Conservation (phyloP, 2,113 vertebrate species). For the Oceanodroma tethys region DNA sequence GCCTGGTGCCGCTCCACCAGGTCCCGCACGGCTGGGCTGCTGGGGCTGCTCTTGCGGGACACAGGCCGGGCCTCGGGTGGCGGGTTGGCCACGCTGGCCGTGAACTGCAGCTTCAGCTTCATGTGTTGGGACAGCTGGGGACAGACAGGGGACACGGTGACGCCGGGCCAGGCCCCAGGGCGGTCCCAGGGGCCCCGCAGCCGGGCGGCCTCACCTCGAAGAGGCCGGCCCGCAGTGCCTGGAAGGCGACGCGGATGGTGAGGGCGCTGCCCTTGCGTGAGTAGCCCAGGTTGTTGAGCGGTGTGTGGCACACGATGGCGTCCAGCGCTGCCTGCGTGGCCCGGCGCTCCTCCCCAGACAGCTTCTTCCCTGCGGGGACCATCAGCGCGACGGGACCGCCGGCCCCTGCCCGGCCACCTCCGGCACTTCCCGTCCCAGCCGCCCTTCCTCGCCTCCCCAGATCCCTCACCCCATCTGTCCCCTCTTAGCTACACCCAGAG, state of each 20-base stretch:
- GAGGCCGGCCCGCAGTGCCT: conserved; percentile 84
- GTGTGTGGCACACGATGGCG: conserved; percentile 72
- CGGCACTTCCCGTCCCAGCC: neutral
- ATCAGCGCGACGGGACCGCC: neutral
- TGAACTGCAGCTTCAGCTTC: conserved; percentile 95
- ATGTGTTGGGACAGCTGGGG: conserved; percentile 90
- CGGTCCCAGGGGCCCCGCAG: too few relatives aligned
- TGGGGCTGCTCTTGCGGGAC: conserved; percentile 87
- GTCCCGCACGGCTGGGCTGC: conserved; percentile 87
- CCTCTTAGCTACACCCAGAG: neutral
- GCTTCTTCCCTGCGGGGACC: conserved; percentile 57
- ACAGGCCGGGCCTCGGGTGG: conserved; percentile 84
- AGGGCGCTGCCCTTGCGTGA: conserved; percentile 87
- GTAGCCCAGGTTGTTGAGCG: conserved; percentile 82
- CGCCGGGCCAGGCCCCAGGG: neutral
- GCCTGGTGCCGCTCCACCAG: conserved; percentile 81
- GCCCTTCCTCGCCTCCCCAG: neutral
- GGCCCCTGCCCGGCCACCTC: neutral
- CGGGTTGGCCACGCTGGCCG: conserved; percentile 84
- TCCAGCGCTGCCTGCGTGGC: conserved; percentile 65
- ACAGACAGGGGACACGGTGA: too few relatives aligned
- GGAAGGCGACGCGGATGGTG: conserved; percentile 89
- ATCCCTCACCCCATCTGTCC: too few relatives aligned
- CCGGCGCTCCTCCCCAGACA: conserved; percentile 55
- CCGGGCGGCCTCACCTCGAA: conserved; percentile 79